Conservation (phyloP, 2,113 vertebrate genomes). For the Oreochromis niloticus region DNA sequence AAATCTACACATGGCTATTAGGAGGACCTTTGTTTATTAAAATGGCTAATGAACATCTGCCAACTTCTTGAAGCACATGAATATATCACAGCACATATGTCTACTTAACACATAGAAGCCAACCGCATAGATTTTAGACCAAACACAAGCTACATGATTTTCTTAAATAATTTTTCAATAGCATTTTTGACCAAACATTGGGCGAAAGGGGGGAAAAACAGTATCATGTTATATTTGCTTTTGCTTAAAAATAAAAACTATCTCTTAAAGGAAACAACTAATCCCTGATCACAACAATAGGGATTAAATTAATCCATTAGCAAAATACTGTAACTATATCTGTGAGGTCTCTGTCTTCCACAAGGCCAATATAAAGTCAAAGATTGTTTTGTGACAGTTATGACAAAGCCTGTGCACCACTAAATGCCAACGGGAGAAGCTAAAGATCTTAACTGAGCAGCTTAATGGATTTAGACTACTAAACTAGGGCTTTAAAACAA, state of each 20-base stretch:
- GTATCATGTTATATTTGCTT: not conserved
- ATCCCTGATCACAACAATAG: not conserved
- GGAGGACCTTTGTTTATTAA: not conserved
- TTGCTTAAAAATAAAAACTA: not conserved
- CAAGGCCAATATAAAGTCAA: not conserved
- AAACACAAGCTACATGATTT: not conserved
- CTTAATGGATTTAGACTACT: not conserved
- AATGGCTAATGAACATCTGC: not conserved
- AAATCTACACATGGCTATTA: not conserved
- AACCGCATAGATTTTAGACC: not conserved
- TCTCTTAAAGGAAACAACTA: not conserved
- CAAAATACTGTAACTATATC: not conserved
- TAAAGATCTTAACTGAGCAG: not conserved
- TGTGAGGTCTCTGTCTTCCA: not conserved
- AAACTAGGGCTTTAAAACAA: not conserved
- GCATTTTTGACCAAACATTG: not conserved
- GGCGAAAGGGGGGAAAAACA: not conserved
- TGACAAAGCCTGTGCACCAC: not conserved
- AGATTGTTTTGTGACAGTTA: not conserved
- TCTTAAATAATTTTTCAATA: not conserved
- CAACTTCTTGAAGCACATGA: not conserved
- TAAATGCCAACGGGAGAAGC: not conserved
- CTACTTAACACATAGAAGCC: not conserved
- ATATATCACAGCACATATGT: not conserved
- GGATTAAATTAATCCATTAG: not conserved